Percentiles rank a stretch among this genome's conserved stretches.
Conservation (phyloP, 2,113 vertebrate species). For the Phalacrocorax brasilianus region DNA sequence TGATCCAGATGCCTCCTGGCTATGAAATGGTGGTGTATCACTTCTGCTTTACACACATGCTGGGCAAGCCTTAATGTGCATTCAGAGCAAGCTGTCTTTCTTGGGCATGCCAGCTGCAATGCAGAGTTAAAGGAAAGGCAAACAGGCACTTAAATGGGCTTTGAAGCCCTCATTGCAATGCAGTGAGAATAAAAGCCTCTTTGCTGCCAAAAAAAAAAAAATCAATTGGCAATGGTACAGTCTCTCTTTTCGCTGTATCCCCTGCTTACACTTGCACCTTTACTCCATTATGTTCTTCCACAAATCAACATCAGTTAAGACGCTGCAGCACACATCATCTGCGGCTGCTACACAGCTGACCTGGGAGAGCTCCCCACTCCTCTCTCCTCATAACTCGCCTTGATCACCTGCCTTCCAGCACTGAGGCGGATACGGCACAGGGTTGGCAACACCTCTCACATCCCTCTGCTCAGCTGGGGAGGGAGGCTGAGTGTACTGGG, state of each 20-base stretch:
- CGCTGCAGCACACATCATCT: accelerated
- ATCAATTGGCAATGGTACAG: neutral
- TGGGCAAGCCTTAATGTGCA: slow-evolving; percentile 1
- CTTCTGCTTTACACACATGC: neutral
- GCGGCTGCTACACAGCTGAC: neutral
- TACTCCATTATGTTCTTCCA: neutral
- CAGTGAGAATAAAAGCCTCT: slow-evolving; percentile 28
- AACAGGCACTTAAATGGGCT: slow-evolving; percentile 28
- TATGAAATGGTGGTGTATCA: neutral
- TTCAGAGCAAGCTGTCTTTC: slow-evolving; percentile 34
- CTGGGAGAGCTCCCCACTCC: neutral
- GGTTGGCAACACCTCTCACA: neutral
- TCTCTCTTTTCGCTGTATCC: neutral
- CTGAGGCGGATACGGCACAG: accelerated
- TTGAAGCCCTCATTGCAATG: neutral
- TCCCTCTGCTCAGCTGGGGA: accelerated
- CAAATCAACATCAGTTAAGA: neutral
- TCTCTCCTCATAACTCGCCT: accelerated
- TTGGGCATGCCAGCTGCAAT: slow-evolving; percentile 43
- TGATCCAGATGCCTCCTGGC: neutral
- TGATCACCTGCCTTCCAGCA: neutral
- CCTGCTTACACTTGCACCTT: neutral
- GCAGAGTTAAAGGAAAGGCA: slow-evolving; percentile 39
- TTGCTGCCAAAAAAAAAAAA: neutral
- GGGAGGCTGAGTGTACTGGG: accelerated